phyloP scores from a whole-genome alignment of 2,888 invertebrate species.

The Brachyopa scutellaris region DNA sequence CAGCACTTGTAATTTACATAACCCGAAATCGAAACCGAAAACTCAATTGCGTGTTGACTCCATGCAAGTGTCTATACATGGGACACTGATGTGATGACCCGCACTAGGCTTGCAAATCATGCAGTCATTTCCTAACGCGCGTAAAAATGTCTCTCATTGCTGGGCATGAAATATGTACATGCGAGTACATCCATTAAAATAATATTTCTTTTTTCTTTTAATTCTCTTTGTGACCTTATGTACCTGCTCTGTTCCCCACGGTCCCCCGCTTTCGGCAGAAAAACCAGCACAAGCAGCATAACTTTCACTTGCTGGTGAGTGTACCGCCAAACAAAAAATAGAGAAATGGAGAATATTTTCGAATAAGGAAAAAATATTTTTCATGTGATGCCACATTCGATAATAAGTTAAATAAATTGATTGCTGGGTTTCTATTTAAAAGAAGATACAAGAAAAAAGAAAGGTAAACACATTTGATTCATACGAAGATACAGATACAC shows the following conservation, averaged over 20 bases:
- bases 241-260: not conserved
- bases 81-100: slow-evolving; percentile 23
- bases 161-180: slow-evolving; percentile 2
- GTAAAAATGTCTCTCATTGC: not conserved
- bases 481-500: slow-evolving; percentile 19
- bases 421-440: slow-evolving; percentile 49
- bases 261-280: not conserved
- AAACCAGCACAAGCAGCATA: slow-evolving; percentile 31
- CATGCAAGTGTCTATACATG: not conserved
- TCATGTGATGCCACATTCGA: slow-evolving; percentile 57
- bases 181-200: slow-evolving; percentile 30
- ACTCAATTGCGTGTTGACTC: slow-evolving; percentile 11
- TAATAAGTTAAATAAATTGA: slow-evolving; percentile 61
- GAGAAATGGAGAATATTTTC: slow-evolving; percentile 47
- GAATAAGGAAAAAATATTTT: slow-evolving; percentile 35
- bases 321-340: slow-evolving; percentile 21
- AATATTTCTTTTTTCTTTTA: slow-evolving; percentile 3
- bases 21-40: slow-evolving; percentile 60
- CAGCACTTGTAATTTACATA: slow-evolving; percentile 51
- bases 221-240: slow-evolving; percentile 42
- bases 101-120: slow-evolving; percentile 31
- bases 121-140: slow-evolving; percentile 23
- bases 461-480: slow-evolving; percentile 16
- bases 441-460: slow-evolving; percentile 4
- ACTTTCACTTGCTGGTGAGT: slow-evolving; percentile 59